phyloP scores from a whole-genome alignment of 2,888 invertebrate species.

The Neoscelio sp. region DNA sequence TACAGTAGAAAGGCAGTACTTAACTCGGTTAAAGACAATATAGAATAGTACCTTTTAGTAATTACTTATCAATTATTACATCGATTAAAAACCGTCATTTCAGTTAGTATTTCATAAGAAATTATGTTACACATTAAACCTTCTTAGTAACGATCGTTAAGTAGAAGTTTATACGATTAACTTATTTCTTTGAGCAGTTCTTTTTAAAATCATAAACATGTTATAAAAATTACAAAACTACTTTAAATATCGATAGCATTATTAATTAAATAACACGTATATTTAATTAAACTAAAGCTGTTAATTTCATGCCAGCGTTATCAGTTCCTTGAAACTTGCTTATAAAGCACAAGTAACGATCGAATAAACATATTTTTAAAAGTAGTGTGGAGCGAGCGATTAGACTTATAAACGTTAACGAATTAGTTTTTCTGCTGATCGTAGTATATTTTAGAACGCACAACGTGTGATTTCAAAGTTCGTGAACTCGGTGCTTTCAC shows the following conservation, averaged over 20 bases:
- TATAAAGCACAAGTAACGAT: constrained; percentile 15
- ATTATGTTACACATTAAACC: neutral
- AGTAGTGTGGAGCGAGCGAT: neutral
- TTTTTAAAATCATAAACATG: too few relatives aligned
- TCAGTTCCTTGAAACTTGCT: constrained; percentile 31
- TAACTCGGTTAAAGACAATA: constrained; percentile 1
- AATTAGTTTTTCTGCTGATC: constrained; percentile 47
- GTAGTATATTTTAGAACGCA: constrained; percentile 52
- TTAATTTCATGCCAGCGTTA: constrained; percentile 32
- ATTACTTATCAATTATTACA: neutral
- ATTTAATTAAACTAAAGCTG: constrained; percentile 15
- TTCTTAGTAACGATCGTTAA: neutral
- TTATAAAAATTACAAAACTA: too few relatives aligned
- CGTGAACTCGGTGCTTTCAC: constrained; percentile 69
- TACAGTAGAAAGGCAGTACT: neutral
- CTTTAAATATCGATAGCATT: neutral
- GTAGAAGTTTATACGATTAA: neutral
- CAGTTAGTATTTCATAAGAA: neutral
- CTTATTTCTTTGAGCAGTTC: too few relatives aligned
- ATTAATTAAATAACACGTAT: constrained; percentile 31
- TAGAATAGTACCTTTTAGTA: neutral
- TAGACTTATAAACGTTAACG: constrained; percentile 4
- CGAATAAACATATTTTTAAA: constrained; percentile 17
- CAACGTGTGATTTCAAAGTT: constrained; percentile 66
- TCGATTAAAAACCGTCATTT: neutral